phyloP scores from a whole-genome alignment of 2,797 vertebrate species.

The Sebastes taczanowskii region DNA sequence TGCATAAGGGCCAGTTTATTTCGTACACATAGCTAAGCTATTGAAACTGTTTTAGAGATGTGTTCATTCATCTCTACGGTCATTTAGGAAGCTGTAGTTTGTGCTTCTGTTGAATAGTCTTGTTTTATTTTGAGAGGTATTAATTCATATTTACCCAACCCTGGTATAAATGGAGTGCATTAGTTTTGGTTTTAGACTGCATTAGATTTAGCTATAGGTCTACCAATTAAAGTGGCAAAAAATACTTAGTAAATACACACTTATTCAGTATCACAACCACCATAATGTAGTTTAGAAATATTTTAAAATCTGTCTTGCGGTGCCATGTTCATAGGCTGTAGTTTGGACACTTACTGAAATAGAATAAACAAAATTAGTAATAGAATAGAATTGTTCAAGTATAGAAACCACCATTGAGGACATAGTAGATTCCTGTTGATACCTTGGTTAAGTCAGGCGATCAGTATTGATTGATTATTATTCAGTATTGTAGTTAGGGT shows the following conservation, averaged over 20 bases:
- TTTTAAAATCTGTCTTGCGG: not conserved
- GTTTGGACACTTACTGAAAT: not conserved
- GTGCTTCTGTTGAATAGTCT: not conserved
- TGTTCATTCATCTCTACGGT: too few relatives aligned
- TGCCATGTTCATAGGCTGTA: not conserved
- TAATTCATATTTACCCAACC: not conserved
- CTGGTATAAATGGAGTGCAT: not conserved
- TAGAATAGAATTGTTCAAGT: not conserved
- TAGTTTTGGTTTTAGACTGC: not conserved
- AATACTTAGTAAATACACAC: not conserved
- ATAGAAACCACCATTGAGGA: not conserved
- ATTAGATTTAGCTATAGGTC: not conserved
- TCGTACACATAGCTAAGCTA: not conserved
- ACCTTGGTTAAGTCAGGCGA: not conserved
- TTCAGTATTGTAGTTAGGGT: not conserved
- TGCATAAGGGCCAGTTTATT: not conserved
- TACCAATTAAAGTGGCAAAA: not conserved
- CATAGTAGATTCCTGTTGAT: not conserved
- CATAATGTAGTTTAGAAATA: not conserved
- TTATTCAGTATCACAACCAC: not conserved
- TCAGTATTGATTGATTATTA: not conserved
- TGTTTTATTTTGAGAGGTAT: not conserved
- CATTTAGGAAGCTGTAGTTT: too few relatives aligned
- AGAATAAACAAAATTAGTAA: not conserved
- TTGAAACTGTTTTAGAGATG: not conserved